Evolutionary conservation across 2,113 vertebrate genomes (phyloP), one percentile per base, ranked within the genome.

Genomic region (Campylorhamphus procurvoides): DNA sequence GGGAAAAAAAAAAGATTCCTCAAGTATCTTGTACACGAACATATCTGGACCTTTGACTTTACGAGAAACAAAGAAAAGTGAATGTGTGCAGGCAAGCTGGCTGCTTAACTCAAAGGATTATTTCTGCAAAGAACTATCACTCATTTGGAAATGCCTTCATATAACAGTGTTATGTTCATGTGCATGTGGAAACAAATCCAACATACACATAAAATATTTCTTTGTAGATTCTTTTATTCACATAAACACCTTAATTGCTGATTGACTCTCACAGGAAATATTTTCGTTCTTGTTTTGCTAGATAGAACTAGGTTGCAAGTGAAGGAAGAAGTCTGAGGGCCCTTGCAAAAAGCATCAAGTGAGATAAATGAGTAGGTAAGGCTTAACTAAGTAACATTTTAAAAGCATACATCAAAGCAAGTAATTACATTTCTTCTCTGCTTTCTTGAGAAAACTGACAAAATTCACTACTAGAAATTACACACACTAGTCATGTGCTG

Each of bases 391-490:
- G 35, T 52, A 59, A 63, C 18, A 20, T 39, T 91, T 66, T 37
- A 56, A 88, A 92, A 63, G n/a, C 28, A 56, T 25, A 66, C 23
- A 58, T 37, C 68, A 67, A 87, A 84, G 7, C 2, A 58, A 89
- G 29, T 2, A 5, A 35, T 55, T 47, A 40, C 9, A 58, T 55
- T 37, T 90, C 9, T 88, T 83, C 52, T 67, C 44, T 42, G 27
- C 53, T 86, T 95, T 74, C 80, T 74, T 60, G 28, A 66, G 81
- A 81, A 93, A 94, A 87, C 31, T 49, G 69, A 96, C 77, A 85
- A 46, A 93, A 94, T 94, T 86, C 74, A 55, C 50, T 55, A 40
- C 46, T 78, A 62, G 75, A 90, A 84, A 92, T 89, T 27, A 92
- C 75, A 69, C 69, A 68, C 92, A 85, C 88, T 73, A 84, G 82